These are phyloP conservation scores for Ptychodera flava DNA, from an alignment of 35 echinoderm and acorn worm genomes.

Conservation along the genomic window DNA sequence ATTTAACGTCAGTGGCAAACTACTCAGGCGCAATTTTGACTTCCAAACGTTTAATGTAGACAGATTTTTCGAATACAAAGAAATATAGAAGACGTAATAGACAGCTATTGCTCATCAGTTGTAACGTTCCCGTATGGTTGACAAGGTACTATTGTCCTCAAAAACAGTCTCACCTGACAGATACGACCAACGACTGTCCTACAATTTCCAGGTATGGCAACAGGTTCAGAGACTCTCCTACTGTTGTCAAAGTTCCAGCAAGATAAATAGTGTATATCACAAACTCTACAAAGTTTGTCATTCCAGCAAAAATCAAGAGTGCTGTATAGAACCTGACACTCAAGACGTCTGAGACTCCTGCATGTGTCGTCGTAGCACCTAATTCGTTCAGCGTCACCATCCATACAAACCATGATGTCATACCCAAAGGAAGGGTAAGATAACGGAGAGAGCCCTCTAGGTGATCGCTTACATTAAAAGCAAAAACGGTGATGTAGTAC, in stretches of 20 bases:
- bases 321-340: no score
- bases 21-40: no score
- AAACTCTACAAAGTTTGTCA: not conserved
- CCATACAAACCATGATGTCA: not conserved
- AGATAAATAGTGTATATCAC: not conserved
- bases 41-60: no score
- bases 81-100: no score
- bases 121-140: no score
- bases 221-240: not conserved
- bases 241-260: not conserved
- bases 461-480: not conserved
- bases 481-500: not conserved
- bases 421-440: not conserved
- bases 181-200: not conserved
- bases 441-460: not conserved
- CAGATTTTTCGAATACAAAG: no score
- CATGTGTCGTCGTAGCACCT: not conserved
- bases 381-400: not conserved
- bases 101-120: no score
- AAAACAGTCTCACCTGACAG: no score
- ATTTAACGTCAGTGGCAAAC: no score
- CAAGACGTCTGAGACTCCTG: no score
- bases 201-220: not conserved
- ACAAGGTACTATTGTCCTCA: no score
- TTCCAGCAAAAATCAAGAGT: not conserved